phyloP scores from a whole-genome alignment of 2,888 invertebrate species.

The Machimus atricapillus region DNA sequence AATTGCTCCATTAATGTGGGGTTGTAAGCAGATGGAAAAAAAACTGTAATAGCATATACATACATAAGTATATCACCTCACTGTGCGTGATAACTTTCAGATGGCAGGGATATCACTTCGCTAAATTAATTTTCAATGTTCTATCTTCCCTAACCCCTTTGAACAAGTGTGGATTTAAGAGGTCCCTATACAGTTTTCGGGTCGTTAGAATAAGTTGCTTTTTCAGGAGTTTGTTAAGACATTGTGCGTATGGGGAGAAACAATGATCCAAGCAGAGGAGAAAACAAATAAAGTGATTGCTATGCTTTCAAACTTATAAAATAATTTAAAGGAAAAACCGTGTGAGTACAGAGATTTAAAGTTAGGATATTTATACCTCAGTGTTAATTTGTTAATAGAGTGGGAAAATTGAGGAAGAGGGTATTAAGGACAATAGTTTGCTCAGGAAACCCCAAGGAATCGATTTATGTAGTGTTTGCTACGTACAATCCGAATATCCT shows the following conservation, averaged over 20 bases:
- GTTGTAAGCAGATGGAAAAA: neutral
- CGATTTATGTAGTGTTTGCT: too few relatives aligned
- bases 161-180: neutral
- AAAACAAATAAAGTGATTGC: too few relatives aligned
- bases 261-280: too few relatives aligned
- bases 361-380: too few relatives aligned
- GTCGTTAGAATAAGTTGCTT: neutral
- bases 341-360: too few relatives aligned
- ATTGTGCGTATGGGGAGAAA: too few relatives aligned
- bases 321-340: neutral
- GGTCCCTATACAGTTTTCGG: neutral
- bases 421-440: too few relatives aligned
- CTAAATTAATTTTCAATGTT: neutral
- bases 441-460: too few relatives aligned
- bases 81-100: neutral
- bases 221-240: neutral
- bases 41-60: neutral
- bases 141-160: neutral
- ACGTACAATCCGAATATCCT: too few relatives aligned
- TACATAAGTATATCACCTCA: neutral
- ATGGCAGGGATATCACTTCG: neutral
- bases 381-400: too few relatives aligned
- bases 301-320: neutral
- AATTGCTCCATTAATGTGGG: neutral
- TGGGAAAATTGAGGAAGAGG: too few relatives aligned